Evolutionary conservation across 1,140 invertebrate genomes (phyloP).

Genomic region (Sinonovacula constricta): DNA sequence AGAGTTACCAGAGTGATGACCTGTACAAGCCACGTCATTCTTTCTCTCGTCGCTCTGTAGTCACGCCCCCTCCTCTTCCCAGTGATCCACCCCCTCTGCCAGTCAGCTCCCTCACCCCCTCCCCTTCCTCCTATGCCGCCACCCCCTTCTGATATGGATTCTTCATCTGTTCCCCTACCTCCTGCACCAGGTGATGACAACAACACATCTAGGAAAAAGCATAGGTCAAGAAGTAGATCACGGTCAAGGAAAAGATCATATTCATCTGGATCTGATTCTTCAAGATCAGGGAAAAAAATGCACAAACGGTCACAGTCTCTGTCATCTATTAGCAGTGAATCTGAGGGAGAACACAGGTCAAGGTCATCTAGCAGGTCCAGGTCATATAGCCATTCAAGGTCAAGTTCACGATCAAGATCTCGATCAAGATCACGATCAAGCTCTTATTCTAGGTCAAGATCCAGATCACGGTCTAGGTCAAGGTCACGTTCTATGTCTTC

Average conservation of each 20-base stretch:
- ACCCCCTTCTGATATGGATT: conserved; percentile 16
- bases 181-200: too few species aligned
- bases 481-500: conserved; percentile 46
- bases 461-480: conserved; percentile 42
- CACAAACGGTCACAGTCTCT: conserved; percentile 28
- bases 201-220: conserved; percentile 10
- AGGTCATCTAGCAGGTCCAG: neutral
- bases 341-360: neutral
- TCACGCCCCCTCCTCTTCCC: conserved; percentile 29
- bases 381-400: too few species aligned
- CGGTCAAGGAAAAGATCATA: neutral
- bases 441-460: conserved; percentile 26
- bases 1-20: conserved; percentile 42
- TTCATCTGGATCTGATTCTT: conserved; percentile 21
- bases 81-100: conserved; percentile 42
- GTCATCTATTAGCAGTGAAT: conserved; percentile 40
- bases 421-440: conserved; percentile 36
- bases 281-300: conserved; percentile 30
- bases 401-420: conserved; percentile 21
- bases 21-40: conserved; percentile 46
- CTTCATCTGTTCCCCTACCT: neutral
- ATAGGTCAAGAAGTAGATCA: conserved; percentile 10
- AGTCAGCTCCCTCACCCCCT: neutral
- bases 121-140: conserved; percentile 31
- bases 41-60: conserved; percentile 32